phyloP scores from a whole-genome alignment of 1,140 invertebrate genomes.

The Hypsibius dujardini region DNA sequence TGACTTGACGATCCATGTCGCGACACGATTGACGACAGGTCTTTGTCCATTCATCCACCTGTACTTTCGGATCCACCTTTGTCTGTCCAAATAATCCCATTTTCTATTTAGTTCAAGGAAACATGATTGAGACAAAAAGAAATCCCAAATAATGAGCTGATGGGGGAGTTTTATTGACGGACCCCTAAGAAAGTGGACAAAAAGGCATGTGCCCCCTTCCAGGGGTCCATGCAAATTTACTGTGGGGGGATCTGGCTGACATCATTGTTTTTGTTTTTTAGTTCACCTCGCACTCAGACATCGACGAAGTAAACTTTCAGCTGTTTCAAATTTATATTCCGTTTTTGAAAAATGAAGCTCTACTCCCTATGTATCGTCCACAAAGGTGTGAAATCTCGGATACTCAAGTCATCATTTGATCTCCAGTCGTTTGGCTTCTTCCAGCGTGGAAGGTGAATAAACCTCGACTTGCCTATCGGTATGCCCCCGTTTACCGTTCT shows the following conservation, averaged over 20 bases:
- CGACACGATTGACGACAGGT: constrained; percentile 1
- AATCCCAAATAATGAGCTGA: no score
- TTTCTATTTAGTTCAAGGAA: background rate
- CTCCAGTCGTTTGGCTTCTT: constrained; percentile 85
- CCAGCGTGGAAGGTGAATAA: constrained; percentile 47
- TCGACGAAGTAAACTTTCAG: no score
- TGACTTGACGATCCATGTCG: background rate
- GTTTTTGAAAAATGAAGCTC: constrained; percentile 46
- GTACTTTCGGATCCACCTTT: constrained; percentile 6
- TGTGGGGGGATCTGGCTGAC: no score
- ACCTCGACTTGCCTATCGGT: no score
- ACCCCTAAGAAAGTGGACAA: no score
- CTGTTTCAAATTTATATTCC: no score
- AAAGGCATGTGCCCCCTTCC: no score
- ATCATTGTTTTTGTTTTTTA: no score
- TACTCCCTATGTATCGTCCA: constrained; percentile 68
- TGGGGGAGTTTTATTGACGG: no score
- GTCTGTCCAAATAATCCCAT: constrained; percentile 15
- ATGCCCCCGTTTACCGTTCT: constrained; percentile 18
- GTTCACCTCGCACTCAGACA: no score
- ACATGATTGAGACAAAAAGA: no score
- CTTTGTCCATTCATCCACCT: constrained; percentile 16
- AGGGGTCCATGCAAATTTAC: no score
- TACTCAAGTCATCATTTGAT: constrained; percentile 69
- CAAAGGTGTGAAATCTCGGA: constrained; percentile 54